Base-by-base conservation (phyloP, 2,888 invertebrate genomes). In the Oligia fasciuncula region DNA sequence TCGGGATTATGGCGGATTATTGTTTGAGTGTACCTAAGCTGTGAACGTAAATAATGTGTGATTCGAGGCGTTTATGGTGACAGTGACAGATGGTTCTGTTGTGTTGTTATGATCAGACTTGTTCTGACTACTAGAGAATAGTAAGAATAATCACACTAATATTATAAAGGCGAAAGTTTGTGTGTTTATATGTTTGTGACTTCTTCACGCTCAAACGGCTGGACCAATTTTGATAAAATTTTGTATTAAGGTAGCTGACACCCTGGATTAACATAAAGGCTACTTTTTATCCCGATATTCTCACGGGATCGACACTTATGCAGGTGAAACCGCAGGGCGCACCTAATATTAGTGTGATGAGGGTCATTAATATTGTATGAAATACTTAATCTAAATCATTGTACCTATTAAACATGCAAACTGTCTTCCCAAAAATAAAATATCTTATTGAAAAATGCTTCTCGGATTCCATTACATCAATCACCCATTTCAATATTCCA, bases 1-100 rank as follows among this genome's bases (percentile, higher is more conserved):
- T 60, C n/a, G 51, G 81, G 84, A 83, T 85, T 86, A 77, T 77
- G 67, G 68, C 43, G 67, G 86, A 80, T 84, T 83, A 85, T 85
- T 80, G 83, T 86, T 74, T 49, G 62, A 13, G 23, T 66, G 57
- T 73, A n/a, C n/a, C n/a, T n/a, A 54, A 71, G 73, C 73, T 79
- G 72, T 69, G 68, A 49, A 70, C 35, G 66, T 85, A 71, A 66
- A 73, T 84, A 84, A 72, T 67, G 60, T 29, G 77, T 81, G 73
- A 71, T 85, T 81, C 62, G 67, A 74, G 57, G 57, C 69, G 71
- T 75, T 84, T 77, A 80, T 80, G 57, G 40, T 43, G 84, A 84
- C 80, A 80, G n/a, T 76, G 80, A 84, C 43, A 14, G 62, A 81
- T 82, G 71, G 19, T n/a, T 69, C 1, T 49, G 54, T 72, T 73